Conservation (phyloP, 2,113 vertebrate genomes). For the Gallinago undulata region DNA sequence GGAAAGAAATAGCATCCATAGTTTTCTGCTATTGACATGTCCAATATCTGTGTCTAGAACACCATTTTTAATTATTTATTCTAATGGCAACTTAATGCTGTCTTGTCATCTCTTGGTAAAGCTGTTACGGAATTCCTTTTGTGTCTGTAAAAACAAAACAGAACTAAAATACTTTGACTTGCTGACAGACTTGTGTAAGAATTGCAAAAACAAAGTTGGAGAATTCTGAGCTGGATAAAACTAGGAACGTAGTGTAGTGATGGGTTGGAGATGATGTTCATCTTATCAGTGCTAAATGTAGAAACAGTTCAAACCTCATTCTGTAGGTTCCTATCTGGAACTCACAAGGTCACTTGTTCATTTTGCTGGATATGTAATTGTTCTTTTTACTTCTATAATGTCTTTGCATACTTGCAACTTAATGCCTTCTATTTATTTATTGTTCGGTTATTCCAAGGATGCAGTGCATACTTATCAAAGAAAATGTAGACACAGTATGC, state of each 20-base stretch:
- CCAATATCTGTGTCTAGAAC: not conserved
- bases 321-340: not conserved
- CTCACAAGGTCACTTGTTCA: not conserved
- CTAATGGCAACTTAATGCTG: not conserved
- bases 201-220: not conserved
- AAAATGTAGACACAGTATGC: not conserved
- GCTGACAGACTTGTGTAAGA: not conserved
- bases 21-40: not conserved
- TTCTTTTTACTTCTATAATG: not conserved
- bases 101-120: not conserved
- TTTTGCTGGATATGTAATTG: not conserved
- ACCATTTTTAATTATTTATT: not conserved
- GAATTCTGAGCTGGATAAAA: not conserved
- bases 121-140: not conserved
- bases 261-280: not conserved
- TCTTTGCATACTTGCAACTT: not conserved
- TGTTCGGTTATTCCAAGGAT: not conserved
- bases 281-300: not conserved
- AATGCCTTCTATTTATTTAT: not conserved
- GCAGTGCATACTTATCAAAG: not conserved
- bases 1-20: not conserved
- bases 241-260: not conserved
- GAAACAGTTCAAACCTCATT: not conserved
- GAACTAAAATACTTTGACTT: not conserved
- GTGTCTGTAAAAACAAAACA: not conserved